Evolutionary conservation across 2,797 vertebrate species (phyloP).

Genomic region (Eupleurogrammus muticus): DNA sequence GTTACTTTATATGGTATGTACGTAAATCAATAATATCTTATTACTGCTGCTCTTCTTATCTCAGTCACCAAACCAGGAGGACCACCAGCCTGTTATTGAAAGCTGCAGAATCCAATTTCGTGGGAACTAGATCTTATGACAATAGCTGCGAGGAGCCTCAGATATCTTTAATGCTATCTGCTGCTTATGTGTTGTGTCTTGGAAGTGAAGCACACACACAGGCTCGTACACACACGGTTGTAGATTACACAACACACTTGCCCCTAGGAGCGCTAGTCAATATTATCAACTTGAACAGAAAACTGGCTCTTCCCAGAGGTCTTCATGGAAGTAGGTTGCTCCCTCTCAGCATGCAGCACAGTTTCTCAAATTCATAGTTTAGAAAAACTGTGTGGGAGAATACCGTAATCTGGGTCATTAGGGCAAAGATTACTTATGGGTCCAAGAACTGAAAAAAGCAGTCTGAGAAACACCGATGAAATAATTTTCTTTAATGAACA

Average conservation of each 20-base stretch:
- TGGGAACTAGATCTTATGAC: slow-evolving; percentile 19
- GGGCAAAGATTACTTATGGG: no score
- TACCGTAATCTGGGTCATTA: no score
- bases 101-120: slow-evolving; percentile 31
- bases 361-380: slow-evolving; percentile 21
- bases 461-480: no score
- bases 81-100: neutral
- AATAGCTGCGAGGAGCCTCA: slow-evolving; percentile 31
- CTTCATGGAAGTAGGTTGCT: slow-evolving; percentile 35
- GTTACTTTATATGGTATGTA: slow-evolving; percentile 7
- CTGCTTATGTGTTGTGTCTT: slow-evolving; percentile 50
- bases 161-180: slow-evolving; percentile 30
- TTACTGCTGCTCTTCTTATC: slow-evolving; percentile 6
- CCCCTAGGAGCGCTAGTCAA: slow-evolving; percentile 64
- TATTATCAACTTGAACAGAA: slow-evolving; percentile 73
- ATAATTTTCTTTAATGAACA: no score
- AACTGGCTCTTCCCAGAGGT: slow-evolving; percentile 53
- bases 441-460: no score
- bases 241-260: slow-evolving; percentile 71
- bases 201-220: slow-evolving; percentile 49
- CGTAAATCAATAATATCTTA: slow-evolving; percentile 22
- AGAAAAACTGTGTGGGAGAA: no score
- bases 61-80: neutral
- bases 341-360: slow-evolving; percentile 12
- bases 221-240: slow-evolving; percentile 32